Evolutionary conservation across 2,888 invertebrate genomes (phyloP).

Genomic region (Acleris literana): DNA sequence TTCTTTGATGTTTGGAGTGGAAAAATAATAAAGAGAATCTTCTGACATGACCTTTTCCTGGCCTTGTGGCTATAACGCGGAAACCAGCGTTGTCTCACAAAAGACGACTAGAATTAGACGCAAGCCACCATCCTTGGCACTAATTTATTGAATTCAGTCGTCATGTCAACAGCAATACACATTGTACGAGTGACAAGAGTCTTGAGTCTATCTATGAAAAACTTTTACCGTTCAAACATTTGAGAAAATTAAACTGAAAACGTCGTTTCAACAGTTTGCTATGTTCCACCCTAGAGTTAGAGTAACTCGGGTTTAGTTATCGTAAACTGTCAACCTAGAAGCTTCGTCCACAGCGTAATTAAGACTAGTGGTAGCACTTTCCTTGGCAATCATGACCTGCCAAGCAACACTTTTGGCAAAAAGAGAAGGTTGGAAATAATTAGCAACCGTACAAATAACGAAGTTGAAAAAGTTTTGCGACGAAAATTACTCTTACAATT

Average conservation of each 20-base stretch:
- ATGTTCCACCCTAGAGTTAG: background rate
- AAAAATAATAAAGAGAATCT: slow-evolving; percentile 1
- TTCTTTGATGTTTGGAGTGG: slow-evolving; percentile 5
- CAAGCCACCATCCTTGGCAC: slow-evolving; percentile 26
- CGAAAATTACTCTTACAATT: too few species aligned
- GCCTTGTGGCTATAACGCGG: slow-evolving; percentile 29
- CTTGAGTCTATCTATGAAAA: too few species aligned
- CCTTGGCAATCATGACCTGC: background rate
- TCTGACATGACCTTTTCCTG: slow-evolving; percentile 11
- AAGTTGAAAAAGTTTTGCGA: too few species aligned
- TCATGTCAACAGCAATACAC: background rate
- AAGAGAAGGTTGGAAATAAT: too few species aligned
- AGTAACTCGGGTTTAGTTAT: too few species aligned
- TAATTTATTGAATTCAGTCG: slow-evolving; percentile 10
- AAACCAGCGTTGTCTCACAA: slow-evolving; percentile 23
- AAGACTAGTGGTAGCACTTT: background rate
- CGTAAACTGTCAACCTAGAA: background rate
- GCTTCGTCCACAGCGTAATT: background rate
- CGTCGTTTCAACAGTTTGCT: background rate
- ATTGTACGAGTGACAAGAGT: too few species aligned
- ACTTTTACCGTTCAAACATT: background rate
- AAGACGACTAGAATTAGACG: slow-evolving; percentile 30
- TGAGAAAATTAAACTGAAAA: background rate
- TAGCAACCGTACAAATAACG: too few species aligned
- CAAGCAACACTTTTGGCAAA: background rate